Evolutionary conservation across 2,113 vertebrate species (phyloP), one percentile per base, ranked within the genome.

Genomic region (Nibea coibor): DNA sequence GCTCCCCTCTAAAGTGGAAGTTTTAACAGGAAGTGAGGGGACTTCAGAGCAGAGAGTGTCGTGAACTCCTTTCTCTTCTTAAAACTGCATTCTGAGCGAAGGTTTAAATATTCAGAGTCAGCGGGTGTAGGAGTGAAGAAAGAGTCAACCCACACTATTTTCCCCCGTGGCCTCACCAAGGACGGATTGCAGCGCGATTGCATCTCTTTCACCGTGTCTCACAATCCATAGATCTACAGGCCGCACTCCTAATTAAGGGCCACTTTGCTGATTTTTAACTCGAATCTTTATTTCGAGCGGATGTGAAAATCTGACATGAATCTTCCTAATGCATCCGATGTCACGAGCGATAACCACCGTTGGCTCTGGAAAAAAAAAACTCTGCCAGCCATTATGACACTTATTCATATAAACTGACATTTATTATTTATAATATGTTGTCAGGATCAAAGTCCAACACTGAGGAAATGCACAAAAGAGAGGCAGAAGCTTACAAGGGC

Each of bases 71-170:
- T 17, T 26, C 56, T 66, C 42, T 74, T 28, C 65, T 58, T 67
- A 35, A 78, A 77, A 45, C 57, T 50, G 43, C 56, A 59, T 59
- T 57, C 58, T 65, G 69, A 82, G 69, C 63, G 58, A 87, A 62
- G 65, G 61, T 75, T 83, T 22, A 66, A 85, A 76, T 78, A 48
- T 73, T 83, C 79, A 81, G 53, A 82, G 78, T 81, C 75, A 73
- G 81, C 70, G 39, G 69, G 72, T 67, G 83, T 77, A 57, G 88
- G 85, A 85, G 82, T 72, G 78, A 80, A 87, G 83, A 78, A 81
- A 68, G 71, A 81, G 78, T 78, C 80, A 66, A 76, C 90, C 85
- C 85, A 91, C 90, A 75, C 74, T 17, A 19, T 88, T 87, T 82
- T 84, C 72, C 85, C 82, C 70, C 22, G 76, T 78, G 76, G 90